Conservation (phyloP, 2,888 invertebrate species). For the Embidobia sp. region DNA sequence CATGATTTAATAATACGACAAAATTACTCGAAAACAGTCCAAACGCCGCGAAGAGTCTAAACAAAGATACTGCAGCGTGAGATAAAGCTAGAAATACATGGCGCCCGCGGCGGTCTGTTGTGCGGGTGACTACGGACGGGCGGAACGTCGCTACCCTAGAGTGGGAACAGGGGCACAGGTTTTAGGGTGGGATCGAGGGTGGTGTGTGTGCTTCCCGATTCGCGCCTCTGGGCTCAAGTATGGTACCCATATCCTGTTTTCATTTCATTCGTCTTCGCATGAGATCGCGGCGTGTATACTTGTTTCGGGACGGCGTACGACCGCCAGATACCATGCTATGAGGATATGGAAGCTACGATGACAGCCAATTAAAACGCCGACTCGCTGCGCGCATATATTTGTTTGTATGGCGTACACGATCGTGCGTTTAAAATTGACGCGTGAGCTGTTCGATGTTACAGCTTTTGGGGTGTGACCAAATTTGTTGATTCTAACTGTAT, state of each 20-base stretch:
- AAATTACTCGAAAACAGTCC: too few relatives aligned
- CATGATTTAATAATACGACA: too few relatives aligned
- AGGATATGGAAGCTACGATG: conserved; percentile 60
- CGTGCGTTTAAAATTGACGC: conserved; percentile 14
- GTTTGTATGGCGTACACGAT: conserved; percentile 34
- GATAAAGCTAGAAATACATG: conserved; percentile 26
- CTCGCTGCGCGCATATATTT: conserved; percentile 34
- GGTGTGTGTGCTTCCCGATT: conserved; percentile 28
- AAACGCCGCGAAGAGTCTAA: neutral
- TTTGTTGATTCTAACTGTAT: neutral
- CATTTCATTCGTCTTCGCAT: conserved; percentile 25
- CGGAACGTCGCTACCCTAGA: conserved; percentile 14
- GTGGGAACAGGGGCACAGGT: conserved; percentile 25
- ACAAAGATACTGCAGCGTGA: conserved; percentile 25
- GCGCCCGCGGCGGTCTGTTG: conserved; percentile 44
- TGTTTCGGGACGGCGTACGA: conserved; percentile 46
- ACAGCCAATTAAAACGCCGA: conserved; percentile 69
- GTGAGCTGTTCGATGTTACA: neutral
- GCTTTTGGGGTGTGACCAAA: neutral
- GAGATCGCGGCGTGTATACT: conserved; percentile 20
- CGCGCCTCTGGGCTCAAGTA: conserved; percentile 27
- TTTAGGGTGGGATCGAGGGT: conserved; percentile 37
- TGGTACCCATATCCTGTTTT: conserved; percentile 28
- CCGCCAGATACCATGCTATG: conserved; percentile 28
- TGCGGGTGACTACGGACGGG: conserved; percentile 18